These are phyloP conservation scores for Ciconia boyciana DNA, from an alignment of 2,113 vertebrate genomes.

Conservation along the genomic window DNA sequence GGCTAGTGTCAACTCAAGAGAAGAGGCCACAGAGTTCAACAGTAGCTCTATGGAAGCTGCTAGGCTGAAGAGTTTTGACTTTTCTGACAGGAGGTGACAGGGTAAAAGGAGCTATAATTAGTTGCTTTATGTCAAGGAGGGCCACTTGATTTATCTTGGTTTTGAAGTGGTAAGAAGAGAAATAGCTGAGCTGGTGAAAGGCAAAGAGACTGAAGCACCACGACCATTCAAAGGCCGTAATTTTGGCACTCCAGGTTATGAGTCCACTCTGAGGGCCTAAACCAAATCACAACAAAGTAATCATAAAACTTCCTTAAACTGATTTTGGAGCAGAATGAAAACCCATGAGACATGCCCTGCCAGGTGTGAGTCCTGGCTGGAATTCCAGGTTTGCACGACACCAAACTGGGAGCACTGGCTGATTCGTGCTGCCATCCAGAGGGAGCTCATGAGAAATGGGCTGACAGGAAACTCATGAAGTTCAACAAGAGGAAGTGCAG, in stretches of 20 bases:
- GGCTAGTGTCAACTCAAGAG: background rate
- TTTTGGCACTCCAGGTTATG: background rate
- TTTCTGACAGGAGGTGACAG: background rate
- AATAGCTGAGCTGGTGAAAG: background rate
- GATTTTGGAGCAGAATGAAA: background rate
- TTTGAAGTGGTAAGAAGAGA: background rate
- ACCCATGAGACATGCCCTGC: background rate
- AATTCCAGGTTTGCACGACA: background rate
- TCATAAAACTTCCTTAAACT: background rate
- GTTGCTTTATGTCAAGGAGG: background rate
- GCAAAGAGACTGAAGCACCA: background rate
- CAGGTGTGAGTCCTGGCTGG: background rate
- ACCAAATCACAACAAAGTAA: background rate
- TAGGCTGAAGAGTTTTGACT: background rate
- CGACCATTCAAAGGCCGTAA: accelerated
- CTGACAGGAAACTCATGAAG: background rate
- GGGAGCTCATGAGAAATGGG: background rate
- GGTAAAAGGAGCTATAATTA: background rate
- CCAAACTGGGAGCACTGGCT: background rate
- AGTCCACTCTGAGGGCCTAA: background rate
- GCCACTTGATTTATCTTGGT: background rate
- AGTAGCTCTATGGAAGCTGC: background rate
- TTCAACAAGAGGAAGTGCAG: background rate
- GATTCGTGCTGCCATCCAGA: background rate
- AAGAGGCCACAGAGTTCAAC: background rate